A percentile compares a stretch with the other conserved stretches of the same genome.
Evolutionary conservation across 2,797 vertebrate species (phyloP).

Genomic region (Eulemur mongoz): DNA sequence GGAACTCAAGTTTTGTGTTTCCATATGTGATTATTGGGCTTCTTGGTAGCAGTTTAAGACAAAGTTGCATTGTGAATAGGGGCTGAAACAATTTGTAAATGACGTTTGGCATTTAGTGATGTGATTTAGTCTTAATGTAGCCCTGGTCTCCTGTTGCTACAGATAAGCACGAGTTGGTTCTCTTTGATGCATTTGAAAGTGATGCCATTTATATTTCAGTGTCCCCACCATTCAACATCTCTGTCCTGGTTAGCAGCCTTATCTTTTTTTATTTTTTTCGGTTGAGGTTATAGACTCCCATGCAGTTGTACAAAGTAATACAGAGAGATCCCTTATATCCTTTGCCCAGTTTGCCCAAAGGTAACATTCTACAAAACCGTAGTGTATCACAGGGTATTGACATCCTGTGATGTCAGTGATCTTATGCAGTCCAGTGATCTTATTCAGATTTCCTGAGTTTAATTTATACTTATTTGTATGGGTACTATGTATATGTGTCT

Average conservation of each 20-base stretch:
- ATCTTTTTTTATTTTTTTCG: not conserved
- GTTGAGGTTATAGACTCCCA: not conserved
- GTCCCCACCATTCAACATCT: not conserved
- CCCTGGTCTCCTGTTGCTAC: not conserved
- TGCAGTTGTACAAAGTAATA: not conserved
- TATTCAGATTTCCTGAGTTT: not conserved
- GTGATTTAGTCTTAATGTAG: not conserved
- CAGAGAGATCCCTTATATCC: not conserved
- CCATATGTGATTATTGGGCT: not conserved
- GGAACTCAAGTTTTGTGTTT: constrained; percentile 1
- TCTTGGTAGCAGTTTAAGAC: not conserved
- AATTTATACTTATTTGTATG: not conserved
- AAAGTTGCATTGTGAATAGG: not conserved
- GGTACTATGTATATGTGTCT: not conserved
- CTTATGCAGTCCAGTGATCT: not conserved
- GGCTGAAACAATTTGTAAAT: not conserved
- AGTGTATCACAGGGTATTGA: not conserved
- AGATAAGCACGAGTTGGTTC: not conserved
- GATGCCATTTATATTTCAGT: not conserved
- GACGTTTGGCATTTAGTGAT: constrained; percentile 7
- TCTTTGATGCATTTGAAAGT: constrained; percentile 32
- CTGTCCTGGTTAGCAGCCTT: not conserved
- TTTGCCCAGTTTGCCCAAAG: not conserved
- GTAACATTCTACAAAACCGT: not conserved
- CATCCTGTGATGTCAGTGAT: too few relatives aligned